These are phyloP conservation scores for Charanyca ferruginea DNA, from an alignment of 2,888 invertebrate genomes.

Conservation along the genomic window DNA sequence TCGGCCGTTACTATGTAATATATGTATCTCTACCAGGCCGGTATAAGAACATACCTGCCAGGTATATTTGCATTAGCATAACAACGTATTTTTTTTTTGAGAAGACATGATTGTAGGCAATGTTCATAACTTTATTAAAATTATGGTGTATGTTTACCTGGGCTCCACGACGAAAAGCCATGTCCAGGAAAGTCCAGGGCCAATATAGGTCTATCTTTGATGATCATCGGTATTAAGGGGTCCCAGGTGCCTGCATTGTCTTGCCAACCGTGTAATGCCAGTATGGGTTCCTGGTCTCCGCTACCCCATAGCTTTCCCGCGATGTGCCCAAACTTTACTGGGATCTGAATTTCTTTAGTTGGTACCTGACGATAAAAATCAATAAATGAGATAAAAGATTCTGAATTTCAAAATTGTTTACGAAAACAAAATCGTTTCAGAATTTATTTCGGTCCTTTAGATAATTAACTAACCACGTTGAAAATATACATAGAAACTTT, in stretches of 20 bases:
- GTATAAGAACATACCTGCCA: too few species aligned
- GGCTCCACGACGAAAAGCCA: conserved; percentile 93
- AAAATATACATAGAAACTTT: too few species aligned
- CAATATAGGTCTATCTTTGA: conserved; percentile 82
- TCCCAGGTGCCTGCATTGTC: conserved; percentile 96
- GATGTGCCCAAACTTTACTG: conserved; percentile 93
- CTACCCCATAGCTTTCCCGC: conserved; percentile 94
- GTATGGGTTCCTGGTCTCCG: conserved; percentile 91
- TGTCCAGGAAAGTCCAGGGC: conserved; percentile 94
- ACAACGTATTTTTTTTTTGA: background rate
- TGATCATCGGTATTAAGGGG: conserved; percentile 92
- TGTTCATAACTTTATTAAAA: background rate
- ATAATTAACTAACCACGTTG: background rate
- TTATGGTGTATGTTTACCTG: conserved; percentile 80
- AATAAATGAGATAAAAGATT: too few species aligned
- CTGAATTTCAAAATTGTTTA: too few species aligned
- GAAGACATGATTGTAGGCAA: background rate
- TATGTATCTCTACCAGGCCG: too few species aligned
- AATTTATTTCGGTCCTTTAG: conserved; percentile 9
- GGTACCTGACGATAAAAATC: conserved; percentile 73
- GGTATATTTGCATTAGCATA: background rate
- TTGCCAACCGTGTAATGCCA: conserved; percentile 95
- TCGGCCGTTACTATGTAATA: too few species aligned
- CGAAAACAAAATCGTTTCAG: background rate
- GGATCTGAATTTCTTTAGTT: conserved; percentile 92